Evolutionary conservation across 2,797 vertebrate genomes (phyloP).

Genomic region (Sebastes steindachneri): DNA sequence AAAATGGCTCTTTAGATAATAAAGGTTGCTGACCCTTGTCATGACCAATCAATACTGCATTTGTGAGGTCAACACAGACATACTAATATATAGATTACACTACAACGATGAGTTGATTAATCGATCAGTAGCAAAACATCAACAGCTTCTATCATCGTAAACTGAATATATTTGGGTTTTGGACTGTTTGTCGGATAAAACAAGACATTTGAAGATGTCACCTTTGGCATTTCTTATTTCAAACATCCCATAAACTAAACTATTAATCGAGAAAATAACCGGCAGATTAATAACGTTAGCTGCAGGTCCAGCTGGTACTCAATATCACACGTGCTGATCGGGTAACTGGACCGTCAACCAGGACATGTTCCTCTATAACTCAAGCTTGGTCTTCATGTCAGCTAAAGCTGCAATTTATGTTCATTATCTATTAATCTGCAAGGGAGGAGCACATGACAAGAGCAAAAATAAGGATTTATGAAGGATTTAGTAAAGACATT

Average conservation of each 20-base stretch:
- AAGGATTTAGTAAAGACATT: neutral
- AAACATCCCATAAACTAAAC: neutral
- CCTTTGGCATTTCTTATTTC: neutral
- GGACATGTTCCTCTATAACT: neutral
- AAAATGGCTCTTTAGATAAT: too few species aligned
- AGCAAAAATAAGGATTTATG: neutral
- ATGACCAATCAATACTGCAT: too few species aligned
- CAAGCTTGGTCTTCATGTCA: neutral
- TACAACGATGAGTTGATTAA: neutral
- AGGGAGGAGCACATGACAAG: neutral
- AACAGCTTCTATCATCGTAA: neutral
- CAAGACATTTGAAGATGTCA: neutral
- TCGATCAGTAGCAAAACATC: neutral
- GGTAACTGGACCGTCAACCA: neutral
- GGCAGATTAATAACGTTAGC: too few species aligned
- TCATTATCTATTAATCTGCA: neutral
- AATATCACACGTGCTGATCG: too few species aligned
- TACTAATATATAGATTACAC: neutral
- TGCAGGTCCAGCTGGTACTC: too few species aligned
- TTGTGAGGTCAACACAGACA: accelerated
- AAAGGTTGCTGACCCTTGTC: too few species aligned
- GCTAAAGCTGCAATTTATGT: neutral
- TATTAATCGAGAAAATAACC: too few species aligned
- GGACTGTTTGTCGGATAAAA: too few species aligned
- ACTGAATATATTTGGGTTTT: neutral